Base-by-base conservation (phyloP, 2,113 vertebrate genomes). In the Apteryx owenii region DNA sequence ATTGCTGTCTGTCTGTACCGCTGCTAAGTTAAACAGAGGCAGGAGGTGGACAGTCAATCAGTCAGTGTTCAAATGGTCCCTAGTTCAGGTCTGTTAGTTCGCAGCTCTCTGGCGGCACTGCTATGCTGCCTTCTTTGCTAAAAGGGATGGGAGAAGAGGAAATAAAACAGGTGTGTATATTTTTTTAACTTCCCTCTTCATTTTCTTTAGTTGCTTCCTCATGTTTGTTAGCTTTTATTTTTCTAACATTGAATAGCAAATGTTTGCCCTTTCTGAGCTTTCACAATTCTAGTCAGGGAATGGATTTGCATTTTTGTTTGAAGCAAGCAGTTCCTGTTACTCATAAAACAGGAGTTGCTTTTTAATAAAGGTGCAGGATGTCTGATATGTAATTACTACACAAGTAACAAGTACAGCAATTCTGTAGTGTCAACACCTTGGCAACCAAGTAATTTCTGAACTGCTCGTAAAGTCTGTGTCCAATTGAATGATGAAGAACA, bases 271-370 rank as follows among this genome's bases (percentile, higher is more conserved):
- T 78, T 64, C 42, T 73, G 92, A 79, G 78, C 44, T 54, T 78
- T 93, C 40, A 44, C 10, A 29, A 0, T 85, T 94, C 15, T 46
- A 60, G n/a, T 36, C 31, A 78, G 58, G 33, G 71, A 81, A 56
- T 68, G 19, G 61, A 54, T 77, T 78, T 96, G 54, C 68, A 46
- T 54, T 96, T 90, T 70, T 64, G 46, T 82, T 69, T 83, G 23
- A 64, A 89, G 81, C 9, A 60, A 76, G 61, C 28, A 88, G 90
- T 88, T 94, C 81, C 84, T 90, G 77, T 79, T 93, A 84, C 81
- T 88, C 12, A 17, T 36, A 58, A 58, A 85, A 95, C 0, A 0
- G 90, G 90, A 93, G 77, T 93, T 81, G 70, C 81, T 44, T 81
- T 87, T 95, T 86, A 65, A 87, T 85, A 75, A 89, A 82, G 93